Conservation (phyloP, 2,113 vertebrate genomes). For the Globicephala melas region DNA sequence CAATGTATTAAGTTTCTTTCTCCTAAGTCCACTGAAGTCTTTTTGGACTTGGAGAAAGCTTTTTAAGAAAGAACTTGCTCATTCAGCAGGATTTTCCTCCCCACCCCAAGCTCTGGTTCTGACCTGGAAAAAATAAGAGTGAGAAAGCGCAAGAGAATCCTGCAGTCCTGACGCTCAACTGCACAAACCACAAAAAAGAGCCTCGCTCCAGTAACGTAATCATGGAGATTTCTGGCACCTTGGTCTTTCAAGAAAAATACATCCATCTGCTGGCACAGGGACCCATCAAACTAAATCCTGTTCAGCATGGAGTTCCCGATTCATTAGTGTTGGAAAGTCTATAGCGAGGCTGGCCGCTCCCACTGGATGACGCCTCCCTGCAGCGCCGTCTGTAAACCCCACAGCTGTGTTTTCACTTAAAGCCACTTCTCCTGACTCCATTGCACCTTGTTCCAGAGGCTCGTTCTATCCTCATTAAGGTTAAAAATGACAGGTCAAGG, state of each 20-base stretch:
- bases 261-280: conserved; percentile 79
- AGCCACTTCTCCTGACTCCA: conserved; percentile 71
- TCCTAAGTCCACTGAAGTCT: conserved; percentile 76
- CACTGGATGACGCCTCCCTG: conserved; percentile 74
- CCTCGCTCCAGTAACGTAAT: conserved; percentile 84
- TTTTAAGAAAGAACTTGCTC: conserved; percentile 86
- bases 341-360: conserved; percentile 70
- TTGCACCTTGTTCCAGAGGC: conserved; percentile 72
- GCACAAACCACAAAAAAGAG: conserved; percentile 83
- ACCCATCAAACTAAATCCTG: conserved; percentile 79
- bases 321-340: conserved; percentile 79
- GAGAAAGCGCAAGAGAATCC: conserved; percentile 72
- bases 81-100: conserved; percentile 82
- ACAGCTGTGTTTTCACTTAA: conserved; percentile 85
- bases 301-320: conserved; percentile 82
- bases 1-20: conserved; percentile 68
- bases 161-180: conserved; percentile 81
- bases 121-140: conserved; percentile 79
- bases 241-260: conserved; percentile 85
- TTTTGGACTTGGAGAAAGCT: conserved; percentile 79
- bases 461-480: conserved; percentile 65
- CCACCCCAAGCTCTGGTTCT: conserved; percentile 79
- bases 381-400: conserved; percentile 72
- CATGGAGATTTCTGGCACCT: conserved; percentile 82
- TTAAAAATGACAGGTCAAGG: conserved; percentile 64